A percentile compares a stretch with the other conserved stretches of the same genome.
These are phyloP conservation scores for Leptinotarsa defecta DNA, from an alignment of 1,140 invertebrate genomes.

Conservation along the genomic window DNA sequence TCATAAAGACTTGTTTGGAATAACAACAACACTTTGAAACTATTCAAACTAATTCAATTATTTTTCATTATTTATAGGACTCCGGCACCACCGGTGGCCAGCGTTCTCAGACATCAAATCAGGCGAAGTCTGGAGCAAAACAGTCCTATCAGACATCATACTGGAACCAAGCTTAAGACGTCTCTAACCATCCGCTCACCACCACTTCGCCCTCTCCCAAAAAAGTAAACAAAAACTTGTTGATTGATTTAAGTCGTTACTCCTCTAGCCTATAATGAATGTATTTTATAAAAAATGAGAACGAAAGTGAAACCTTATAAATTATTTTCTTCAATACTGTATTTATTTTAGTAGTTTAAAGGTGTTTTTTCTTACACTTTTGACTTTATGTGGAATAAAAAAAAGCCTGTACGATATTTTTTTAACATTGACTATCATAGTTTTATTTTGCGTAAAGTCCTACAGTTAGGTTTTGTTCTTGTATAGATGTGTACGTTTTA, in stretches of 20 bases:
- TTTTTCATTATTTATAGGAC: constrained; percentile 58
- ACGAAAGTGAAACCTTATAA: constrained; percentile 35
- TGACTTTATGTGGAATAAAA: constrained; percentile 40
- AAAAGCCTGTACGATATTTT: constrained; percentile 33
- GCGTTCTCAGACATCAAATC: constrained; percentile 68
- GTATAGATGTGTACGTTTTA: background rate
- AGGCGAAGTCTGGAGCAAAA: constrained; percentile 71
- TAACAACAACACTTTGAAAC: no score
- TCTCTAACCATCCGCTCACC: constrained; percentile 37
- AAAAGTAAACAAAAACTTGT: constrained; percentile 27
- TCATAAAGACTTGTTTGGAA: no score
- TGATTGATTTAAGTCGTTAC: constrained; percentile 18
- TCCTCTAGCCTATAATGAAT: constrained; percentile 27
- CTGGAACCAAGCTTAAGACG: constrained; percentile 59
- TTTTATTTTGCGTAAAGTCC: constrained; percentile 25
- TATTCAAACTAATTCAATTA: no score
- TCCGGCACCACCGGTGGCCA: constrained; percentile 68
- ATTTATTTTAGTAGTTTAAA: constrained; percentile 38
- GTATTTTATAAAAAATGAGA: constrained; percentile 37
- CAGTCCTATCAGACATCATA: constrained; percentile 66
- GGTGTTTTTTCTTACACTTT: constrained; percentile 24
- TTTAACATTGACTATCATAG: constrained; percentile 27
- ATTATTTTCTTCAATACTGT: constrained; percentile 35
- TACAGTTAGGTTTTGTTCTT: background rate
- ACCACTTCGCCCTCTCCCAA: constrained; percentile 31